These are phyloP conservation scores for Tursiops truncatus DNA, from an alignment of 2,113 vertebrate species.

Conservation along the genomic window DNA sequence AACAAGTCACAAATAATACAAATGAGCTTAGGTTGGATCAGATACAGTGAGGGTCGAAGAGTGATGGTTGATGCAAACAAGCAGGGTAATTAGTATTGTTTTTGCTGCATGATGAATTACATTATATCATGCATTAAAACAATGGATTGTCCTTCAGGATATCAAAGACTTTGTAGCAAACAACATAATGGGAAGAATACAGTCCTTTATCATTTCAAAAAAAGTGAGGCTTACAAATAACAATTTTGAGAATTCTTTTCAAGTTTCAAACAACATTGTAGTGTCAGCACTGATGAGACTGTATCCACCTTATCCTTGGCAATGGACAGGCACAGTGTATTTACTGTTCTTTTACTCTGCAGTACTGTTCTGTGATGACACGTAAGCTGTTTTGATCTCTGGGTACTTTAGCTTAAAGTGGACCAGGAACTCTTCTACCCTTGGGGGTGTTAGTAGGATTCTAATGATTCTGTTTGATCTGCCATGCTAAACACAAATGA, in stretches of 20 bases:
- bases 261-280: constrained; percentile 5
- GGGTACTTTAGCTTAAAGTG: constrained; percentile 54
- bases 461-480: constrained; percentile 70
- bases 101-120: constrained; percentile 89
- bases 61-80: constrained; percentile 84
- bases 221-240: constrained; percentile 54
- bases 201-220: constrained; percentile 73
- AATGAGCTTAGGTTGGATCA: constrained; percentile 89
- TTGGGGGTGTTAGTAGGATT: constrained; percentile 53
- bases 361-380: neutral
- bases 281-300: neutral
- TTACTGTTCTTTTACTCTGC: constrained; percentile 50
- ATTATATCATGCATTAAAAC: constrained; percentile 81
- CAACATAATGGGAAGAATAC: constrained; percentile 75
- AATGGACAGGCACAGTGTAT: neutral
- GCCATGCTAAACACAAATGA: constrained; percentile 68
- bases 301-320: neutral
- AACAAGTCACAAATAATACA: constrained; percentile 90
- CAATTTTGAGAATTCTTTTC: constrained; percentile 55
- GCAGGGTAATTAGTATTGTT: constrained; percentile 89
- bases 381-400: constrained; percentile 54
- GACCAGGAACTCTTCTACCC: constrained; percentile 12
- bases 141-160: constrained; percentile 86
- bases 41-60: constrained; percentile 86
- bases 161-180: constrained; percentile 83